Conservation (phyloP, 2,888 invertebrate genomes). For the Chaitophorus viminalis region DNA sequence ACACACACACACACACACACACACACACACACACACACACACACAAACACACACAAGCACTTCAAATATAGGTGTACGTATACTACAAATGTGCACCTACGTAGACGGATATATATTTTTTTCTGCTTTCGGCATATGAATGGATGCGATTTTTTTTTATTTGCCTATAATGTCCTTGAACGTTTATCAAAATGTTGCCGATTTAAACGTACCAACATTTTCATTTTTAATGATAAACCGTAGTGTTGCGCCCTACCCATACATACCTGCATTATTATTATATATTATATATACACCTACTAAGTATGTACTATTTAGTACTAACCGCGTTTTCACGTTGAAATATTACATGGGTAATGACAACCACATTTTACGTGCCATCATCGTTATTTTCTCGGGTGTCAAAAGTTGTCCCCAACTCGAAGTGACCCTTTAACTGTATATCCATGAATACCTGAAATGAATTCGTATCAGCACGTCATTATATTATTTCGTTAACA, state of each 20-base stretch:
- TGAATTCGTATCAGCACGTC: too few species aligned
- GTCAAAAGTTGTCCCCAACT: neutral
- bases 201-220: neutral
- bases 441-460: too few species aligned
- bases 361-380: neutral
- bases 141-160: neutral
- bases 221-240: neutral
- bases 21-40: neutral
- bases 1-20: neutral
- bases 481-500: too few species aligned
- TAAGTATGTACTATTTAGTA: too few species aligned
- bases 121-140: neutral
- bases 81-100: neutral
- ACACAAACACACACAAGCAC: neutral
- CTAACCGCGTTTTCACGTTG: neutral
- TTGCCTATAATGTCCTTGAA: neutral
- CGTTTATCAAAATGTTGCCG: neutral
- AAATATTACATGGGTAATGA: neutral
- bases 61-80: too few species aligned
- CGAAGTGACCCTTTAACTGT: too few species aligned
- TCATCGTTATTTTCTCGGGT: neutral
- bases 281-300: too few species aligned
- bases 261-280: neutral
- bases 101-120: neutral
- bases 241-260: neutral